phyloP scores from a whole-genome alignment of 2,888 invertebrate species.

The Drosophila parthenogenetica region DNA sequence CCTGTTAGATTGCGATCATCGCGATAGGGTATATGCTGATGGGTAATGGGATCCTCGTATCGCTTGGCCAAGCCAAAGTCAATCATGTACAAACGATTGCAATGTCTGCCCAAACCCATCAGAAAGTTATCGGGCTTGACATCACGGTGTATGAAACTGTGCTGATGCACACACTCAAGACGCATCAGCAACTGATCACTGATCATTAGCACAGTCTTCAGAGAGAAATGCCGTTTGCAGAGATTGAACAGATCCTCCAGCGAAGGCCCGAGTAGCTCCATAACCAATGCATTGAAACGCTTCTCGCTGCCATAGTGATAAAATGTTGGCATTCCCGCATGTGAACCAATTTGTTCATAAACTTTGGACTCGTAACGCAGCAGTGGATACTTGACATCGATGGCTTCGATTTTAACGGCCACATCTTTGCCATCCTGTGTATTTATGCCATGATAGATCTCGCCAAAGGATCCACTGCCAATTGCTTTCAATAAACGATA shows the following conservation, averaged over 20 bases:
- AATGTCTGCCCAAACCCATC: conserved; percentile 98
- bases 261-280: conserved; percentile 98
- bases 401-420: conserved; percentile 98
- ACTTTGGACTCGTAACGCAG: conserved; percentile 99
- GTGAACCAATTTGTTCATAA: conserved; percentile 98
- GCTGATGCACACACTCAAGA: conserved; percentile 98
- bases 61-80: conserved; percentile 99
- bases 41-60: conserved; percentile 95
- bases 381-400: conserved; percentile 98
- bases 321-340: conserved; percentile 96
- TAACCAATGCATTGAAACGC: conserved; percentile 98
- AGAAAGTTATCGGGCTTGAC: conserved; percentile 98
- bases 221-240: conserved; percentile 98
- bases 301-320: conserved; percentile 96
- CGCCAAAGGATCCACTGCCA: conserved; percentile 97
- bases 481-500: conserved; percentile 56
- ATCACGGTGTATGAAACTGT: conserved; percentile 99
- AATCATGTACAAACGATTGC: conserved; percentile 98
- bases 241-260: conserved; percentile 99
- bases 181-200: conserved; percentile 96
- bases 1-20: conserved; percentile 98
- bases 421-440: conserved; percentile 96
- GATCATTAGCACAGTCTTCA: conserved; percentile 99
- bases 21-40: conserved; percentile 96
- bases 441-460: conserved; percentile 97